Conservation (phyloP, 1,140 invertebrate genomes). For the Halictus rubicundus region DNA sequence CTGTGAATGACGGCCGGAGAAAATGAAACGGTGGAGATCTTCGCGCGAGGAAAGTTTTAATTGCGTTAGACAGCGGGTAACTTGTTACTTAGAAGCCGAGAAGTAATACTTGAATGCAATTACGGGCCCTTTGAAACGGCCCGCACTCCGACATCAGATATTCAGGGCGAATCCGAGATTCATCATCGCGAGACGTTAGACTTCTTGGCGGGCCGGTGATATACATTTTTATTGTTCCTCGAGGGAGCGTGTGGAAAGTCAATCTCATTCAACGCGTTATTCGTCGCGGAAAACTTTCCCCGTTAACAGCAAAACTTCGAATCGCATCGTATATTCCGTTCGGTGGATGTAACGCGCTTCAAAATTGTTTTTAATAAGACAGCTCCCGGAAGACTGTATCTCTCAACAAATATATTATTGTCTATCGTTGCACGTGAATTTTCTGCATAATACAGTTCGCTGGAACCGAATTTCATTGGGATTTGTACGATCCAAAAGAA, state of each 20-base stretch:
- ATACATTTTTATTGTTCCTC: conserved; percentile 26
- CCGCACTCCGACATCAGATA: conserved; percentile 34
- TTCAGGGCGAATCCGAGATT: conserved; percentile 37
- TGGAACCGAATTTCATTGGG: too few species aligned
- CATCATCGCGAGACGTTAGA: conserved; percentile 14
- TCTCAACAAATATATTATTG: too few species aligned
- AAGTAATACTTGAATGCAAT: conserved; percentile 69
- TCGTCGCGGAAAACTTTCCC: neutral
- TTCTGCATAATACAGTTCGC: too few species aligned
- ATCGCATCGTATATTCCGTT: neutral
- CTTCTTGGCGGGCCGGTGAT: conserved; percentile 5
- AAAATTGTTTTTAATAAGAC: too few species aligned
- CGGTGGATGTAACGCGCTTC: neutral
- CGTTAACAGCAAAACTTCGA: neutral
- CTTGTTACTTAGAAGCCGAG: conserved; percentile 69
- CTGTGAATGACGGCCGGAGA: conserved; percentile 22
- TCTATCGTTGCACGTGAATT: too few species aligned
- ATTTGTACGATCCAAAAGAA: too few species aligned
- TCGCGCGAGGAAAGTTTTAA: conserved; percentile 61
- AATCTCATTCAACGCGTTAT: neutral
- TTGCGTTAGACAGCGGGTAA: conserved; percentile 65
- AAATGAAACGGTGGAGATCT: conserved; percentile 47
- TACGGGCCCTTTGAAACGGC: conserved; percentile 66
- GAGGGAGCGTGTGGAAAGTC: neutral
- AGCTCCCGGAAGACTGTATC: too few species aligned